phyloP scores from a whole-genome alignment of 2,888 invertebrate genomes.

The Hypena proboscidalis region DNA sequence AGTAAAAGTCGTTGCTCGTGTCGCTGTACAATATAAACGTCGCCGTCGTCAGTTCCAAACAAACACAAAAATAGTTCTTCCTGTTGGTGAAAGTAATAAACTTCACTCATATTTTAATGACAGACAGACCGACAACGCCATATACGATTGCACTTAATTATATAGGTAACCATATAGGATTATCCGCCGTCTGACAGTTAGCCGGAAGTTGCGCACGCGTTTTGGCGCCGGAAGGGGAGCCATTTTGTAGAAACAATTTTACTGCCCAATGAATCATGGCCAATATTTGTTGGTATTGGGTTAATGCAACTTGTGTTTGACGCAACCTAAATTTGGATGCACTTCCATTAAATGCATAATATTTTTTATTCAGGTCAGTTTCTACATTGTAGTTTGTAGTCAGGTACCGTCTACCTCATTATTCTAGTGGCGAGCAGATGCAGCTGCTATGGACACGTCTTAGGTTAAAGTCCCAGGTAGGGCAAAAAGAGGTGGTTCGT shows the following conservation, averaged over 20 bases:
- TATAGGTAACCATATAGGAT: constrained; percentile 27
- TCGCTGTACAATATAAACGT: too few relatives aligned
- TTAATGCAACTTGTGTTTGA: too few relatives aligned
- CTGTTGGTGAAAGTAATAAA: constrained; percentile 19
- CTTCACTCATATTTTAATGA: constrained; percentile 8
- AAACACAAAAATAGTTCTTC: constrained; percentile 9
- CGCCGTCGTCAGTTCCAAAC: constrained; percentile 8
- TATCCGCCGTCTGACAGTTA: constrained; percentile 40
- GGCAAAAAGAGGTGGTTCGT: too few relatives aligned
- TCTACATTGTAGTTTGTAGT: too few relatives aligned
- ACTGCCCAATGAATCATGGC: constrained; percentile 46
- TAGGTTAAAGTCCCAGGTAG: too few relatives aligned
- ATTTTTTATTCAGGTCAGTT: too few relatives aligned
- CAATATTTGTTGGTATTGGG: constrained; percentile 29
- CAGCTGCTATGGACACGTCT: too few relatives aligned
- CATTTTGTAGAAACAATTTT: constrained; percentile 51
- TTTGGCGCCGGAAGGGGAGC: constrained; percentile 58
- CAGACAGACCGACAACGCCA: constrained; percentile 22
- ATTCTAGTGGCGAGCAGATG: too few relatives aligned
- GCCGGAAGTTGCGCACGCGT: constrained; percentile 46
- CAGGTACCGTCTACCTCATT: too few relatives aligned
- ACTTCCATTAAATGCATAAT: too few relatives aligned
- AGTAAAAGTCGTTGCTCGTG: too few relatives aligned
- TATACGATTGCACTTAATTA: constrained; percentile 39
- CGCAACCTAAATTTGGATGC: too few relatives aligned